Evolutionary conservation across 23 tunicate genomes (phyloP).

Genomic region (Phallusia fumigata): DNA sequence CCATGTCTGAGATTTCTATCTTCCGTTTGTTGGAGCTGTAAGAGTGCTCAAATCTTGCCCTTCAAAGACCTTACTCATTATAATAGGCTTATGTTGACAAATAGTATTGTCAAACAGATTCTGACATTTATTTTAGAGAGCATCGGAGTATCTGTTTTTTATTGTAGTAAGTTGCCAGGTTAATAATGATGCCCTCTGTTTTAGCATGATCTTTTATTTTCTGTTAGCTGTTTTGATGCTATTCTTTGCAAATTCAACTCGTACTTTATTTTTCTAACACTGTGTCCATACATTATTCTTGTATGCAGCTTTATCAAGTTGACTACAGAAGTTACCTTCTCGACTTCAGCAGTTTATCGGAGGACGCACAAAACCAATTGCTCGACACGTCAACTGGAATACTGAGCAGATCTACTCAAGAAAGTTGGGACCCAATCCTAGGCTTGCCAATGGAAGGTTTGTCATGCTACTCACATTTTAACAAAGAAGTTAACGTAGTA

Average conservation of each 20-base stretch:
- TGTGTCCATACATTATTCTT: not conserved
- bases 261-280: not conserved
- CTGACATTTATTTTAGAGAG: too few species aligned
- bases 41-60: too few species aligned
- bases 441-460: slow-evolving; percentile 14
- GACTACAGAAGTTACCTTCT: slow-evolving; percentile 84
- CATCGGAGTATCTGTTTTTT: too few species aligned
- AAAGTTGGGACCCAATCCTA: slow-evolving; percentile 28
- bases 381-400: slow-evolving; percentile 20
- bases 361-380: slow-evolving; percentile 23
- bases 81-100: too few species aligned
- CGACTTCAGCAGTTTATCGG: slow-evolving; percentile 92
- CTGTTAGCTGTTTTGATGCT: too few species aligned
- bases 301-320: slow-evolving; percentile 84
- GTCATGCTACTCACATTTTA: not conserved
- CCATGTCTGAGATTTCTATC: too few species aligned
- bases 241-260: not conserved
- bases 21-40: too few species aligned
- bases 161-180: too few species aligned
- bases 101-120: too few species aligned
- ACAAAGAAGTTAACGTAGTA: not conserved
- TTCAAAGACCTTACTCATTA: too few species aligned
- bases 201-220: too few species aligned
- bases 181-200: too few species aligned
- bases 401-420: slow-evolving; percentile 41